Percentiles rank a stretch among this genome's conserved stretches.
phyloP scores from a whole-genome alignment of 2,113 vertebrate species.

The Nerophis ophidion region DNA sequence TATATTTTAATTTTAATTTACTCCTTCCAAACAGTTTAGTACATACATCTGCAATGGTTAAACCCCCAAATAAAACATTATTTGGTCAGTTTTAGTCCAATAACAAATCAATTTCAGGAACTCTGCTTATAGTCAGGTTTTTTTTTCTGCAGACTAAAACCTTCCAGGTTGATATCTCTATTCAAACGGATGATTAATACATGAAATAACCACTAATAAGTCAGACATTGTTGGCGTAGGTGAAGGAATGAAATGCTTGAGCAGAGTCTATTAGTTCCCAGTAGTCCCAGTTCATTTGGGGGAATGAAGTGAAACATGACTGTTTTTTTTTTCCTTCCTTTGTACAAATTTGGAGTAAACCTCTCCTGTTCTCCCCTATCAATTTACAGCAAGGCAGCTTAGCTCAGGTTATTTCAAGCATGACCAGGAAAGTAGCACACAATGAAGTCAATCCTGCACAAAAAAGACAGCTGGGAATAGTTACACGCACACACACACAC shows the following conservation, averaged over 20 bases:
- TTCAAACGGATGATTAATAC: background rate
- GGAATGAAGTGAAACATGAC: slow-evolving; percentile 49
- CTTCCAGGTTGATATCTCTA: no score
- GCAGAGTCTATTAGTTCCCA: slow-evolving; percentile 47
- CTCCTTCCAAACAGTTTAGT: no score
- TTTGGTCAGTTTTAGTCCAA: background rate
- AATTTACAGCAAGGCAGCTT: slow-evolving; percentile 43
- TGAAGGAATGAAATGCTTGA: slow-evolving; percentile 48
- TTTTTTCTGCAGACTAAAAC: no score
- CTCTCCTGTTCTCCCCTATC: slow-evolving; percentile 42
- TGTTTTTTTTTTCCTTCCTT: slow-evolving; percentile 46
- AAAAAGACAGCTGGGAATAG: slow-evolving; percentile 31
- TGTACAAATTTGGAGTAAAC: slow-evolving; percentile 41
- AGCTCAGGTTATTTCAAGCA: slow-evolving; percentile 43
- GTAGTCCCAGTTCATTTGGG: slow-evolving; percentile 48
- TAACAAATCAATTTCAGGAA: background rate
- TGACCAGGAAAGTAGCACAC: slow-evolving; percentile 32
- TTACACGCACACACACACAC: slow-evolving; percentile 18
- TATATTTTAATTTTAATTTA: no score
- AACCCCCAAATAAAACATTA: background rate
- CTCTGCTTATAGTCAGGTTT: no score
- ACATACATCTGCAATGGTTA: no score
- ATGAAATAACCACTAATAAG: slow-evolving; percentile 22
- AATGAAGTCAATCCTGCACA: slow-evolving; percentile 39
- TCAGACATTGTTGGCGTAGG: slow-evolving; percentile 38